These are phyloP conservation scores for Eclectus roratus DNA, from an alignment of 2,113 vertebrate species.

Conservation along the genomic window DNA sequence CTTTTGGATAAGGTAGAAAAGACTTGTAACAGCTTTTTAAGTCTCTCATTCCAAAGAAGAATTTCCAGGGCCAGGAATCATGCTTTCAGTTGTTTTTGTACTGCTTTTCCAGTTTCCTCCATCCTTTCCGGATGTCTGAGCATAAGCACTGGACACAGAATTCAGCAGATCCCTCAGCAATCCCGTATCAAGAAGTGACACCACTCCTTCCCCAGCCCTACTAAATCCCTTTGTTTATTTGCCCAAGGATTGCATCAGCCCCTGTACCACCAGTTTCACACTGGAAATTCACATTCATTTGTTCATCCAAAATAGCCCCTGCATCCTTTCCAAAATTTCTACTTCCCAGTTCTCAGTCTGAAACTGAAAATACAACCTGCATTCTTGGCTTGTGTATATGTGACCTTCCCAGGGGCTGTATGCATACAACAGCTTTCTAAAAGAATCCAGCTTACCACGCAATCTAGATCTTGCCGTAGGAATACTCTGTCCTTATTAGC, in stretches of 20 bases:
- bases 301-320: not conserved
- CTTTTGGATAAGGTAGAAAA: not conserved
- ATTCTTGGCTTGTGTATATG: not conserved
- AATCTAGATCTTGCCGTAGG: slow-evolving; percentile 12
- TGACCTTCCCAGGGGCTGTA: slow-evolving; percentile 14
- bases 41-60: not conserved
- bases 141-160: not conserved
- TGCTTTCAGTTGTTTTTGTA: not conserved
- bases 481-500: slow-evolving; percentile 40
- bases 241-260: not conserved
- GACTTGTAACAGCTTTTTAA: not conserved
- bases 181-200: not conserved
- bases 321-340: not conserved
- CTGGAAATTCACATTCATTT: not conserved
- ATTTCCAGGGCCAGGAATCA: not conserved
- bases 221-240: not conserved
- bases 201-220: not conserved
- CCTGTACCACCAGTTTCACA: not conserved
- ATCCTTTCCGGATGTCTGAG: not conserved
- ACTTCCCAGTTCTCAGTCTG: not conserved
- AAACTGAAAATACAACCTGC: not conserved
- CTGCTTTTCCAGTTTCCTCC: not conserved
- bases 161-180: not conserved
- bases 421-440: not conserved
- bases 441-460: slow-evolving; percentile 1